Evolutionary conservation across 2,888 invertebrate genomes (phyloP).

Genomic region (Lasioglossum morio): DNA sequence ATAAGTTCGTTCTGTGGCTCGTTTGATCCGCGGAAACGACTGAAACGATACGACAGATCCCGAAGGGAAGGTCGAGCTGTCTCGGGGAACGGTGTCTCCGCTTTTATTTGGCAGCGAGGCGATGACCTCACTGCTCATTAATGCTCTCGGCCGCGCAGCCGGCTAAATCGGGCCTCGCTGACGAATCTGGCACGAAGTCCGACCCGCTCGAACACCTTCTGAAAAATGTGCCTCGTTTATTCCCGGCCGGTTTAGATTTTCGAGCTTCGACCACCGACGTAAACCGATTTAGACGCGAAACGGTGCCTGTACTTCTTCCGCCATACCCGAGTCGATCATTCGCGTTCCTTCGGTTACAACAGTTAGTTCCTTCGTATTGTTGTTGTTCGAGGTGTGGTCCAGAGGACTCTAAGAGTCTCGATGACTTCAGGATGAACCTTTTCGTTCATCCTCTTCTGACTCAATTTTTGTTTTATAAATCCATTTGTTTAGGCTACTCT

Average conservation of each 20-base stretch:
- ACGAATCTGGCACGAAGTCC: conserved; percentile 66
- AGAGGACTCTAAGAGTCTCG: neutral
- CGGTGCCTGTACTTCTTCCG: neutral
- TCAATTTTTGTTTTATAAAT: neutral
- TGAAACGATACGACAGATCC: neutral
- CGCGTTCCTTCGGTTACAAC: neutral
- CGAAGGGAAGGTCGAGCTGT: conserved; percentile 27
- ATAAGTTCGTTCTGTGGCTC: neutral
- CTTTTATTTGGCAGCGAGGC: conserved; percentile 65
- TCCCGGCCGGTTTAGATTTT: conserved; percentile 24
- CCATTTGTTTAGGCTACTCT: no score
- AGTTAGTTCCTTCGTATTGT: neutral
- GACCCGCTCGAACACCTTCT: conserved; percentile 51
- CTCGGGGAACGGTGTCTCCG: conserved; percentile 49
- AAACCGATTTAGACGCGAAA: conserved; percentile 17
- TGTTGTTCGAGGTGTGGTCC: neutral
- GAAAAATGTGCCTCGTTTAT: conserved; percentile 50
- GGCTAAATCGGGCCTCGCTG: conserved; percentile 62
- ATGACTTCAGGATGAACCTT: neutral
- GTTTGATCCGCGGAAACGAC: conserved; percentile 33
- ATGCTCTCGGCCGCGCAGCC: conserved; percentile 51
- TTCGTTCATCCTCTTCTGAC: no score
- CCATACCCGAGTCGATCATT: neutral
- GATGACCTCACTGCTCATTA: conserved; percentile 68
- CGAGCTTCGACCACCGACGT: conserved; percentile 3